Evolutionary conservation across 2,113 vertebrate genomes (phyloP), one percentile per base, ranked within the genome.

Genomic region (Seriola dumerili): DNA sequence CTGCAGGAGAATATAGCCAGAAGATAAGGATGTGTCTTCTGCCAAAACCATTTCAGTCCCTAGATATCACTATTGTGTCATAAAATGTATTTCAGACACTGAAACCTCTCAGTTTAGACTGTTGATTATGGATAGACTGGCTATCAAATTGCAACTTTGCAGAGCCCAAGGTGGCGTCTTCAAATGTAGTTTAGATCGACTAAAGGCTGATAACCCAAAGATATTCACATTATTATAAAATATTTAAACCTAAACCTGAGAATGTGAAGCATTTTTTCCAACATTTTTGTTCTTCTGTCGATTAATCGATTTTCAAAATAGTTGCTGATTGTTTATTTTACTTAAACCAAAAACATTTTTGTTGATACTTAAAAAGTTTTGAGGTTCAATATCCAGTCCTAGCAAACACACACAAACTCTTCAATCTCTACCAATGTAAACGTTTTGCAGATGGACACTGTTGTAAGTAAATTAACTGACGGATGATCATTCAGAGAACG

Each of bases 71-170:
- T 52, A 57, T 40, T 10, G 25, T 4, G 36, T 23, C 13, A 69
- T 58, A n/a, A 66, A 67, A 17, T 57, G 38, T 34, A 65, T 64
- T 66, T 55, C 19, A 57, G 36, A 23, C 14, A 34, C 12, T 71
- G 59, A 69, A 55, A 55, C 1, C 17, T 54, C 50, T 36, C 34
- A 6, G 34, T 36, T 36, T 36, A 78, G 52, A 21, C 12, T 64
- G 23, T 32, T 9, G 14, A n/a, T 5, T 58, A 29, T 16, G 8
- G 48, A 17, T 21, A 8, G 5, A 52, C 6, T 52, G 50, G 50
- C 21, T 54, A 1, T 54, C 13, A 46, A 19, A 7, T 50, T 14
- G 5, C 48, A 52, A 9, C 50, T 50, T 19, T 50, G 17, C 17
- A 50, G 48, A 50, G 5, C 17, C 16, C 17, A 17, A 50, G 48